phyloP scores from a whole-genome alignment of 2,113 vertebrate species.

The Sisor rabdophorus region DNA sequence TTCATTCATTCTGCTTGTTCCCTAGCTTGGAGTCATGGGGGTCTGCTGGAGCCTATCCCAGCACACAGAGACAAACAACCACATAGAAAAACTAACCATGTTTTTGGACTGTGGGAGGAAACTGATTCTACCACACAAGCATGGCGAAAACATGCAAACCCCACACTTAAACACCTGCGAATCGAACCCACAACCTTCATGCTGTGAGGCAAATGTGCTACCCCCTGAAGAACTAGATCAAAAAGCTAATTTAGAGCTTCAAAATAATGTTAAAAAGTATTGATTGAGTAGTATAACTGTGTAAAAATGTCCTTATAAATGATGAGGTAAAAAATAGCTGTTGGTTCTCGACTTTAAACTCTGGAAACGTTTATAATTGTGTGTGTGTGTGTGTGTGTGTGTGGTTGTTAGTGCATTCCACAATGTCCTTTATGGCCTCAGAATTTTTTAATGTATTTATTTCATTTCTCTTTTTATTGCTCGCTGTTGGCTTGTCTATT shows the following conservation, averaged over 20 bases:
- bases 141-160: too few species aligned
- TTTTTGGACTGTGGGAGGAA: too few species aligned
- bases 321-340: slow-evolving; percentile 2
- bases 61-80: too few species aligned
- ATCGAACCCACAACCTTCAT: too few species aligned
- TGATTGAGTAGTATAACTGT: not conserved
- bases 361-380: not conserved
- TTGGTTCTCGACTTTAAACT: not conserved
- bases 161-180: too few species aligned
- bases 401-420: slow-evolving; percentile 1
- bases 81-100: too few species aligned
- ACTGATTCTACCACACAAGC: too few species aligned
- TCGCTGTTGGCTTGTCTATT: slow-evolving; percentile 26
- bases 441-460: slow-evolving; percentile 4
- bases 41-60: too few species aligned
- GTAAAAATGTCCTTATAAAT: slow-evolving; percentile 7
- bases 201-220: too few species aligned
- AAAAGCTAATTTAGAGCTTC: slow-evolving; percentile 10
- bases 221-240: not conserved
- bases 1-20: too few species aligned
- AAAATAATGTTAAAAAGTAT: not conserved
- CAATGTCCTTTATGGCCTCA: slow-evolving; percentile 23
- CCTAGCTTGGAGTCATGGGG: too few species aligned
- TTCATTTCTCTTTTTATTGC: not conserved
- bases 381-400: slow-evolving; percentile 5